Base-by-base conservation (phyloP, 2,888 invertebrate species). In the Cheilosia vulpina region DNA sequence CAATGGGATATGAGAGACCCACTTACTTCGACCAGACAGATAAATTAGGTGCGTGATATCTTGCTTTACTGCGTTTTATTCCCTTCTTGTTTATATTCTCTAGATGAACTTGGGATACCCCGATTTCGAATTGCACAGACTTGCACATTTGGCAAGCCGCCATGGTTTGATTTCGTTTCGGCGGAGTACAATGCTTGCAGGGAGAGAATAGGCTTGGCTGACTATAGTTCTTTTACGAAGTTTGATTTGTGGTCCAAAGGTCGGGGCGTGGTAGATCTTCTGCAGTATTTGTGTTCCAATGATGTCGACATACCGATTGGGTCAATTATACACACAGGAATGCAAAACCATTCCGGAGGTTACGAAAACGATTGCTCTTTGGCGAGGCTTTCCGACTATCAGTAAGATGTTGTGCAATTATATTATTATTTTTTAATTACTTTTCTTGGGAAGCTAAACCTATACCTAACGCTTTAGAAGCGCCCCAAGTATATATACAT, bases 321-420 rank as follows among this genome's bases (percentile, higher is more conserved):
- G 31, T 96, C 96, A 89, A 97, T 99, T 87, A 97, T 98, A 83
- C 99, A 99, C 92, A 98, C 98, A 0, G 99, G 99, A 87, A 98
- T 99, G 98, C 98, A 99, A 92, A 99, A 99, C 93, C 93, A 94
- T 85, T 94, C 94, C 11, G 99, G 99, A 1, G 99, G 99, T 15
- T 99, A 99, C 91, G 99, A 99, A 93, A 99, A 99, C 90, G 99
- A 99, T 92, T 99, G 99, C 93, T 98, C 98, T 82, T 93, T 99
- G 69, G 98, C 97, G 4, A 94, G 99, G 77, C 94, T 98, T 41
- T 94, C 96, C 0, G 95, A 96, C 79, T 96, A 97, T 92, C 96
- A 97, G 98, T 98, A 92, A 88, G 90, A 38, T 38, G 11, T 38
- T 38, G 4, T 38, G 4, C 4, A 38, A 38, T 38, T 38, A 38